Conservation (phyloP, 2,113 vertebrate genomes). For the Casuarius casuarius region DNA sequence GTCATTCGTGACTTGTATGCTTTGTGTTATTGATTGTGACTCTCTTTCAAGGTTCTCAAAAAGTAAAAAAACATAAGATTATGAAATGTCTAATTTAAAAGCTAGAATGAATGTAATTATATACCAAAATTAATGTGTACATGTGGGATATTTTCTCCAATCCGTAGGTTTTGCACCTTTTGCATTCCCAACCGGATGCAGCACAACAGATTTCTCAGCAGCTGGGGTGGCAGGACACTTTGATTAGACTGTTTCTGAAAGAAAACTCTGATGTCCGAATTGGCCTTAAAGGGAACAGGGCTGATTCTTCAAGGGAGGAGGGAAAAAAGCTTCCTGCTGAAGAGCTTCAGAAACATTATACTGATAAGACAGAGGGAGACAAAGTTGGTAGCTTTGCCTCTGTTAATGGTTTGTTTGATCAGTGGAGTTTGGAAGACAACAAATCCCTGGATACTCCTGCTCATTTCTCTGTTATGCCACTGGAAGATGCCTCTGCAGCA, state of each 20-base stretch:
- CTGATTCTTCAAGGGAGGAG: slow-evolving; percentile 75
- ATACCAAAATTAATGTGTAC: neutral
- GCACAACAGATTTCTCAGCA: slow-evolving; percentile 90
- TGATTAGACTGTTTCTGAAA: slow-evolving; percentile 87
- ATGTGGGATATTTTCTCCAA: neutral
- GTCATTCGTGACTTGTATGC: neutral
- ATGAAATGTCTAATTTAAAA: neutral
- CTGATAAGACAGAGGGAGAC: slow-evolving; percentile 77
- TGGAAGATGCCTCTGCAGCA: slow-evolving; percentile 80
- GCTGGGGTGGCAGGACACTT: slow-evolving; percentile 95
- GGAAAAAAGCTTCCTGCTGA: slow-evolving; percentile 58
- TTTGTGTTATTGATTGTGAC: neutral
- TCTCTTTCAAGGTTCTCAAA: neutral
- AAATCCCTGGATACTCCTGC: slow-evolving; percentile 81
- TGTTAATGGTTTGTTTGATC: slow-evolving; percentile 73
- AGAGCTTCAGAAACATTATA: slow-evolving; percentile 69
- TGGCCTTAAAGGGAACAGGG: slow-evolving; percentile 46
- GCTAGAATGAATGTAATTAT: neutral
- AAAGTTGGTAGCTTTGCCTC: slow-evolving; percentile 61
- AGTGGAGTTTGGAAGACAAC: slow-evolving; percentile 80
- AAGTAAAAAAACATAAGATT: neutral
- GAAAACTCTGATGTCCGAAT: slow-evolving; percentile 71
- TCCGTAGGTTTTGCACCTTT: slow-evolving; percentile 88
- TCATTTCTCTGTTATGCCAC: slow-evolving; percentile 58
- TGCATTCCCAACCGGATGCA: slow-evolving; percentile 90